Conservation (phyloP, 2,888 invertebrate species). For the Spisula solida region DNA sequence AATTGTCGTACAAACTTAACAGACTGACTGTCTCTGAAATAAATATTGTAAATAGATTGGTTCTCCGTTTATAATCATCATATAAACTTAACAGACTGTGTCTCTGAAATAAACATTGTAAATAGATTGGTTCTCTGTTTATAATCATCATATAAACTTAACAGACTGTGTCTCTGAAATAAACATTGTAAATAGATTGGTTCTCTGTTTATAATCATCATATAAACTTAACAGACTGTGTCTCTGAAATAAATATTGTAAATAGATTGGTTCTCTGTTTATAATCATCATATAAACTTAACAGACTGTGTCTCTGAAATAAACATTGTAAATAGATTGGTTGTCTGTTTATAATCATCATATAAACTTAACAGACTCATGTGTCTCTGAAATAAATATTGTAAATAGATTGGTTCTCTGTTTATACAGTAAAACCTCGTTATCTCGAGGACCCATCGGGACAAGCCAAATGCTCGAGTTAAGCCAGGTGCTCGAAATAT, state of each 20-base stretch:
- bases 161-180: too few species aligned
- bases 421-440: too few species aligned
- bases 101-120: constrained; percentile 68
- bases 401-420: constrained; percentile 74
- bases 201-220: too few species aligned
- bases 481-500: too few species aligned
- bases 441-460: too few species aligned
- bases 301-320: too few species aligned
- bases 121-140: constrained; percentile 78
- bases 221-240: too few species aligned
- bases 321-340: too few species aligned
- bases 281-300: too few species aligned
- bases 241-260: too few species aligned
- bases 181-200: too few species aligned
- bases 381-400: constrained; percentile 73
- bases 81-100: constrained; percentile 82
- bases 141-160: constrained; percentile 87
- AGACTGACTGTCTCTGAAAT: constrained; percentile 78
- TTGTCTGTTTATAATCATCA: constrained; percentile 85
- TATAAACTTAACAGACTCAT: constrained; percentile 82
- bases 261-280: constrained; percentile 79
- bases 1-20: constrained; percentile 86
- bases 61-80: constrained; percentile 85
- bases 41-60: constrained; percentile 64
- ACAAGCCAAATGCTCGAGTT: too few species aligned